Base-by-base conservation (phyloP, 1,140 invertebrate species). In the Notospermus geniculatus region DNA sequence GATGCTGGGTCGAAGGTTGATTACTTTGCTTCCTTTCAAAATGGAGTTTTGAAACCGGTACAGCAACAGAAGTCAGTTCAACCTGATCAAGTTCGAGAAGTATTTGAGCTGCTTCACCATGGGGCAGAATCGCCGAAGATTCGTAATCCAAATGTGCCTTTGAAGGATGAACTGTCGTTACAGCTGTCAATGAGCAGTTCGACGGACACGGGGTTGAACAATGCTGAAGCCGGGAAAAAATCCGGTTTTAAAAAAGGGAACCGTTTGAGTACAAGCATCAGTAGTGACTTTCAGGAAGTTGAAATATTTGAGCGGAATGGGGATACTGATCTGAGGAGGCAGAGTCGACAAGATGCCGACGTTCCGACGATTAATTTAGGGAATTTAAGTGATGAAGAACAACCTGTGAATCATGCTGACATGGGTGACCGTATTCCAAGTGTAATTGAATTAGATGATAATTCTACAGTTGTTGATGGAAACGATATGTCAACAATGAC, bases 211-310 rank as follows among this genome's bases (percentile, higher is more conserved):
- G 32, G 32, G 15, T 36, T 36, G 32, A 50, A n/a, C n/a, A n/a
- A 50, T 27, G 46, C 5, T 50, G 25, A 50, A 50, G n/a, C 4
- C 19, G 32, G 32, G 32, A 36, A 36, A 36, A 15, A 7, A 7
- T 15, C 4, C 32, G 32, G 32, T 15, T 36, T 36, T 4, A 50
- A n/a, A n/a, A n/a, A 50, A 19, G 46, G 46, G 9, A 27, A 19
- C n/a, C n/a, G 4, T 4, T 50, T 50, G 46, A n/a, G 25, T 19
- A n/a, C 46, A n/a, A 50, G 46, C n/a, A 27, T 50, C 46, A 50
- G 46, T n/a, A 50, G 46, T 27, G 46, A 50, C 46, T 50, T 50
- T 27, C 32, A 36, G 32, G 46, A 50, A n/a, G n/a, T 50, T 27
- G 46, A 50, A 27, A 27, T 50, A 27, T 50, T 50, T 27, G 46